Conservation (phyloP, 2,113 vertebrate genomes). For the Scortum barcoo region DNA sequence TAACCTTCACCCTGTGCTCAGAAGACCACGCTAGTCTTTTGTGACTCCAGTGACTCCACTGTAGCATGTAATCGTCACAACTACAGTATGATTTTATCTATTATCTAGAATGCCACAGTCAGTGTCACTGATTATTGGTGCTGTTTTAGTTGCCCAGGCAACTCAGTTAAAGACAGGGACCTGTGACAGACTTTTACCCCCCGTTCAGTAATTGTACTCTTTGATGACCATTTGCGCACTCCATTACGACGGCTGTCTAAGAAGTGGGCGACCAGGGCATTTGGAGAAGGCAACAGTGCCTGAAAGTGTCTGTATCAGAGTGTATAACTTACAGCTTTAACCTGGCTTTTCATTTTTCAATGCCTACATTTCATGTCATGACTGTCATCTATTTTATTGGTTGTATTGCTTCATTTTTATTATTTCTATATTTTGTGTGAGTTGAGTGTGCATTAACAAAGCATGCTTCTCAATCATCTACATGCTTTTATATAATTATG, state of each 20-base stretch:
- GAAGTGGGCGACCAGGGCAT: conserved; percentile 43
- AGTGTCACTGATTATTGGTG: conserved; percentile 57
- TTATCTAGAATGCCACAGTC: conserved; percentile 55
- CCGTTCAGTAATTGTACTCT: conserved; percentile 53
- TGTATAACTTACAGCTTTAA: neutral
- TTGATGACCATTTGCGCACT: conserved; percentile 67
- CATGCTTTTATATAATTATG: neutral
- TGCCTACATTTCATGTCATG: neutral
- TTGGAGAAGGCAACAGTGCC: conserved; percentile 33
- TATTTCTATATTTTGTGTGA: neutral
- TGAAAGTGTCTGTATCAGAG: no score
- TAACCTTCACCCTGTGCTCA: conserved; percentile 4
- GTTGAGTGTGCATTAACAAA: neutral
- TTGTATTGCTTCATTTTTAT: neutral
- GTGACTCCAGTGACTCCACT: conserved; percentile 17
- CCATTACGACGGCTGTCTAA: conserved; percentile 62
- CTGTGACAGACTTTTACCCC: conserved; percentile 27
- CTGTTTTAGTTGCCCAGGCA: conserved; percentile 68
- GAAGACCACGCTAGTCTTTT: neutral
- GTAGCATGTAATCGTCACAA: conserved; percentile 33
- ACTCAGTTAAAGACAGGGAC: conserved; percentile 69
- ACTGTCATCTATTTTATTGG: neutral
- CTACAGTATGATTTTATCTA: conserved; percentile 36
- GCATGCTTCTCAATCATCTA: no score
- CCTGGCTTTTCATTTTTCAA: neutral